phyloP scores from a whole-genome alignment of 2,888 invertebrate genomes.

The Petrophora chlorosata region DNA sequence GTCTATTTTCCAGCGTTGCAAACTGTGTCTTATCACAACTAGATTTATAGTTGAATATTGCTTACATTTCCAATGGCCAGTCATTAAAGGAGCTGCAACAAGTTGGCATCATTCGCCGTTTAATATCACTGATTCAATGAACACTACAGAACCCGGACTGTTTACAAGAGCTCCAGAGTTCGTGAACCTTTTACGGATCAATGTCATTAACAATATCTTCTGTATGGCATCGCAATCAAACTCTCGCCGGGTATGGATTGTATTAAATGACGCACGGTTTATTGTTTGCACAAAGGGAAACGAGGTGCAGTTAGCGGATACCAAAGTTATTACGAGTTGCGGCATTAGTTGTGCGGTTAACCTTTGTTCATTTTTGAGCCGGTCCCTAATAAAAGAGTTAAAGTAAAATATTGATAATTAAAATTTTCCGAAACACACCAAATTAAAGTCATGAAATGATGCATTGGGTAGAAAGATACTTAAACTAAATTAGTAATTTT shows the following conservation, averaged over 20 bases:
- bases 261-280: constrained; percentile 13
- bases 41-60: neutral
- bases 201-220: constrained; percentile 7
- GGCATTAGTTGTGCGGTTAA: neutral
- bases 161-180: constrained; percentile 21
- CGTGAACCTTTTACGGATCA: constrained; percentile 14
- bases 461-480: too few relatives aligned
- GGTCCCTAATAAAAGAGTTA: too few relatives aligned
- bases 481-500: too few relatives aligned
- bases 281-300: constrained; percentile 19
- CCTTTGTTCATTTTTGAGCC: too few relatives aligned
- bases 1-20: neutral
- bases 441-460: too few relatives aligned
- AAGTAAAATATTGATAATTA: too few relatives aligned
- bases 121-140: constrained; percentile 19
- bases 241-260: neutral
- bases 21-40: constrained; percentile 3
- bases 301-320: constrained; percentile 13
- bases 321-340: constrained; percentile 9
- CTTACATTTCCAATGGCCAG: neutral
- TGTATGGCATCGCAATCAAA: neutral
- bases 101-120: constrained; percentile 25
- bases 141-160: constrained; percentile 11
- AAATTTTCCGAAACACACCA: too few relatives aligned
- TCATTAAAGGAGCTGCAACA: constrained; percentile 27